Conservation (phyloP, 2,797 vertebrate species). For the Ficedula albicollis region DNA sequence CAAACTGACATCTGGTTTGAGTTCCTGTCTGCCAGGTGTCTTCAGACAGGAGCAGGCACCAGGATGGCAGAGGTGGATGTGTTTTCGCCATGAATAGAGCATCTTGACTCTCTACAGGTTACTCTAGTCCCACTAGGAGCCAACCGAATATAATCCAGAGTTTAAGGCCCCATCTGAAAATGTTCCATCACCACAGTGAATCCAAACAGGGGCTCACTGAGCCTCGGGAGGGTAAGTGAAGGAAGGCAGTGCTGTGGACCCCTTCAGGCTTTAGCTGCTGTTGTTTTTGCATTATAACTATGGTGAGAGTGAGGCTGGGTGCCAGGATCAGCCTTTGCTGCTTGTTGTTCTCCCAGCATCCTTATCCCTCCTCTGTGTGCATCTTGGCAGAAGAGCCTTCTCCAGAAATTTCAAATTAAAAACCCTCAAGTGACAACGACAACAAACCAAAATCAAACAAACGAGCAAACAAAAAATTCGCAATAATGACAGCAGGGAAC, state of each 20-base stretch:
- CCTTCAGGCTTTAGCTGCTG: slow-evolving; percentile 47
- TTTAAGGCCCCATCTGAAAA: slow-evolving; percentile 81
- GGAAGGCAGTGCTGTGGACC: not conserved
- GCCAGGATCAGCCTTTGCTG: not conserved
- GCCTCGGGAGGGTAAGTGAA: slow-evolving; percentile 82
- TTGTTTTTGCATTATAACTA: not conserved
- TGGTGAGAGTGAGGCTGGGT: slow-evolving; percentile 34
- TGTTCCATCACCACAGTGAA: slow-evolving; percentile 72
- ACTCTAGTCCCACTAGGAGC: slow-evolving; percentile 80
- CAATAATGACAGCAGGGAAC: not conserved
- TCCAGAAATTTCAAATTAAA: not conserved
- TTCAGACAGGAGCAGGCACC: not conserved
- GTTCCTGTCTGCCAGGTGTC: not conserved
- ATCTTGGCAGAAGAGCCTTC: not conserved
- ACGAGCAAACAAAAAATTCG: not conserved
- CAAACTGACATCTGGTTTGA: fast-evolving
- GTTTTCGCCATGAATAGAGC: slow-evolving; percentile 12
- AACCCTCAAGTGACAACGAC: not conserved
- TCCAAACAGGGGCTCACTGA: slow-evolving; percentile 67
- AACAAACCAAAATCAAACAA: not conserved
- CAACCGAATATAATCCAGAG: slow-evolving; percentile 83
- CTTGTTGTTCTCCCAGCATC: not conserved
- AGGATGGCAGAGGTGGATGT: fast-evolving
- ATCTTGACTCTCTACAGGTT: slow-evolving; percentile 82
- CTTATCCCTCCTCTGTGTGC: not conserved